Percentiles rank a stretch among this genome's conserved stretches.
phyloP scores from a whole-genome alignment of 92 coral and sea anemone genomes.

The Nematostella vectensis region DNA sequence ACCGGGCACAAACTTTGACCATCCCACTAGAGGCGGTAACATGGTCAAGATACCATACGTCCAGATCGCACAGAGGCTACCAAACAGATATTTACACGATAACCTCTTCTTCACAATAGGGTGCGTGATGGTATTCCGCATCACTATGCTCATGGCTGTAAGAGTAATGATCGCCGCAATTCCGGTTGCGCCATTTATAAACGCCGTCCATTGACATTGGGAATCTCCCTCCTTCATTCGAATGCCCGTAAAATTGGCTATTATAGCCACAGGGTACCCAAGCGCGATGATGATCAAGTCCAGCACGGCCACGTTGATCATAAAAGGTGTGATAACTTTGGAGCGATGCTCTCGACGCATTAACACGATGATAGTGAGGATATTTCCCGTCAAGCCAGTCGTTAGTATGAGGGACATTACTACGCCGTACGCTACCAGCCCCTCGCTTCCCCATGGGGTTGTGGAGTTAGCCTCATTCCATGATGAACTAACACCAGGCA shows the following conservation, averaged over 20 bases:
- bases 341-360: slow-evolving; percentile 34
- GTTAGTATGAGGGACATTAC: slow-evolving; percentile 37
- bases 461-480: no score
- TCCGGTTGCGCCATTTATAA: slow-evolving; percentile 51
- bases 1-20: slow-evolving; percentile 55
- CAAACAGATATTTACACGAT: slow-evolving; percentile 4
- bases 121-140: slow-evolving; percentile 32
- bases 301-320: slow-evolving; percentile 40
- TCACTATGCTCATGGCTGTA: slow-evolving; percentile 31
- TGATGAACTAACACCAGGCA: no score
- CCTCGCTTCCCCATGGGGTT: no score
- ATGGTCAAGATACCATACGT: slow-evolving; percentile 39
- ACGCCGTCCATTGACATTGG: slow-evolving; percentile 46
- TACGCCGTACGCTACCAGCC: slow-evolving; percentile 17
- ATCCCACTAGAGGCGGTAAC: slow-evolving; percentile 56
- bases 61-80: slow-evolving; percentile 28
- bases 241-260: slow-evolving; percentile 17
- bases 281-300: slow-evolving; percentile 37
- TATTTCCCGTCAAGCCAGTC: slow-evolving; percentile 50
- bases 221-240: slow-evolving; percentile 5
- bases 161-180: slow-evolving; percentile 38
- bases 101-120: slow-evolving; percentile 13
- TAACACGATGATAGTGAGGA: slow-evolving; percentile 22
- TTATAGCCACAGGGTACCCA: slow-evolving; percentile 46
- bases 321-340: slow-evolving; percentile 43